Evolutionary conservation across 2,888 invertebrate species (phyloP).

Genomic region (Drosophila recens): DNA sequence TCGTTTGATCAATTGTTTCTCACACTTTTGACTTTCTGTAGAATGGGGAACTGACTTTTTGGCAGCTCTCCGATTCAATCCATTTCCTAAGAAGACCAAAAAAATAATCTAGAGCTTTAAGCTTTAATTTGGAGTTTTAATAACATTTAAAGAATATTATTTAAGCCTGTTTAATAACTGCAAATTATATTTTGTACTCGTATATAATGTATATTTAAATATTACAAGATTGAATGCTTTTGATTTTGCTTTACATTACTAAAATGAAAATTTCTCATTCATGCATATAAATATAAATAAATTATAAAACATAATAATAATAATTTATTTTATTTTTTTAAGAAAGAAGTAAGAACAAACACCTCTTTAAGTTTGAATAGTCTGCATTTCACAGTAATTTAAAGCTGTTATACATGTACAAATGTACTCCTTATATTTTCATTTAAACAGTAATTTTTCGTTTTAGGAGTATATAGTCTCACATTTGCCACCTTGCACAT

Average conservation of each 20-base stretch:
- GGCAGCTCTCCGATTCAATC: background rate
- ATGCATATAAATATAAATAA: too few species aligned
- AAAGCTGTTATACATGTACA: background rate
- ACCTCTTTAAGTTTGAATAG: background rate
- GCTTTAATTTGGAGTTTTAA: background rate
- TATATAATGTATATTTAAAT: background rate
- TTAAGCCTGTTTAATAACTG: too few species aligned
- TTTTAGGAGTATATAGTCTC: slow-evolving; percentile 5
- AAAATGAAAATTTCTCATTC: too few species aligned
- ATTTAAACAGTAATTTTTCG: background rate
- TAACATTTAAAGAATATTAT: too few species aligned
- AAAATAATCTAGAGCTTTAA: background rate
- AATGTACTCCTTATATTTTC: background rate
- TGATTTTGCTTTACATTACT: too few species aligned
- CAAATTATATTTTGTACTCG: background rate
- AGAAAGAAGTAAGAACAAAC: background rate
- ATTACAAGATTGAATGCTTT: too few species aligned
- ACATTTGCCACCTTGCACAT: slow-evolving; percentile 20
- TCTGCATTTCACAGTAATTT: background rate
- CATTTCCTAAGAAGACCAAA: background rate
- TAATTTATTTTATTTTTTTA: background rate
- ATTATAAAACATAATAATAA: too few species aligned
- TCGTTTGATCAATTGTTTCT: slow-evolving; percentile 14
- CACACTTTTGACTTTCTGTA: background rate
- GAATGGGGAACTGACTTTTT: too few species aligned